Base-by-base conservation (phyloP, 2,888 invertebrate genomes). In the Nomada fabriciana region DNA sequence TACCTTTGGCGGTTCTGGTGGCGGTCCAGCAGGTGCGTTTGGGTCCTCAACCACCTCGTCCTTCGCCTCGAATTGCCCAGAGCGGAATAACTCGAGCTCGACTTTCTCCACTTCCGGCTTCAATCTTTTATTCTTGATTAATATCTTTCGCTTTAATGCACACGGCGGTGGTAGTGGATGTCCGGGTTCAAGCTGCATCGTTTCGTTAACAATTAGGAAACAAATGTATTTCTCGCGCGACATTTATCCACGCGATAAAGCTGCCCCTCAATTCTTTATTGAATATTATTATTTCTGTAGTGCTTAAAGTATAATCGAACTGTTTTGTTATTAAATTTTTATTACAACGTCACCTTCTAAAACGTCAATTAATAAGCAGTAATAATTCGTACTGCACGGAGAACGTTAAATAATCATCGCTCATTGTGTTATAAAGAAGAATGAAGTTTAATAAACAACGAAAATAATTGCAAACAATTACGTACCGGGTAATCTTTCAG, bases 71-170 rank as follows among this genome's bases (percentile, higher is more conserved):
- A 95, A 94, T 88, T 95, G 95, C 70, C 95, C 95, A 64, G 95
- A 94, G 47, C 93, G 91, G 91, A 95, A 95, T 42, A 95, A 90
- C 84, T 95, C 95, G 68, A 95, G 90, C 87, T 95, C 95, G 55
- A 93, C 95, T 91, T 96, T 96, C 89, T 96, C 96, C n/a, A 96
- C 95, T 89, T 97, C 96, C n/a, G 96, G 95, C 89, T 95, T 95
- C 80, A 96, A 91, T 75, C 96, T 94, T 90, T 96, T 96, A 92
- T 95, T 96, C 92, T 96, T 96, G 84, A 96, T 96, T 59, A 96
- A 94, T 87, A 96, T 96, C 92, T 96, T 97, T 52, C 95, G 92
- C 89, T 96, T 96, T 73, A 97, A 93, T 50, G 95, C 94, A 88
- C 94, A 95, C 2, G 96, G 96, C n/a, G 96, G 95, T 11, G 96